A percentile compares a stretch with the other conserved stretches of the same genome.
These are phyloP conservation scores for Hypsopygia costalis DNA, from an alignment of 2,888 invertebrate genomes.

Conservation along the genomic window DNA sequence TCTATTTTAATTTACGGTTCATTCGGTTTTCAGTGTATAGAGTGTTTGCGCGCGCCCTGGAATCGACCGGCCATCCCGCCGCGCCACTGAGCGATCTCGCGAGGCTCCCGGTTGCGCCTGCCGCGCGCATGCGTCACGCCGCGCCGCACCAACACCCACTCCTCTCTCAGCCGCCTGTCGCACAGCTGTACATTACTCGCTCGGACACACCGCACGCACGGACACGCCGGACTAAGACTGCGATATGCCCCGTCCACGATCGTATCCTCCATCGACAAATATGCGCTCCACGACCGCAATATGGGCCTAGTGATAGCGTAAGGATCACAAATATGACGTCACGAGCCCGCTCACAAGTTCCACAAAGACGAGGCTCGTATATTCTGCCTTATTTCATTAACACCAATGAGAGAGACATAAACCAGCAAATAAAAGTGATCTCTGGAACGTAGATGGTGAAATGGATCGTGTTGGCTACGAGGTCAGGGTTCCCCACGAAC, in stretches of 20 bases:
- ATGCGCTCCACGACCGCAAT: conserved; percentile 19
- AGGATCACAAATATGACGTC: conserved; percentile 46
- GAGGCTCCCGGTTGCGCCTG: conserved; percentile 51
- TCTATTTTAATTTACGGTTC: conserved; percentile 42
- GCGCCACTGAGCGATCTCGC: conserved; percentile 70
- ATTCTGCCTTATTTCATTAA: conserved; percentile 30
- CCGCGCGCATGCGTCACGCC: conserved; percentile 55
- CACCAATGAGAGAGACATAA: conserved; percentile 28
- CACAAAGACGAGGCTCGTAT: conserved; percentile 22
- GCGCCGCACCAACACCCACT: conserved; percentile 11
- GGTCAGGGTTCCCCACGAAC: background rate
- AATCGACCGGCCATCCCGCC: conserved; percentile 76
- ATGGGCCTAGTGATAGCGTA: conserved; percentile 33
- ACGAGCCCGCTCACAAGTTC: conserved; percentile 25
- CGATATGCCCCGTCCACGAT: conserved; percentile 32
- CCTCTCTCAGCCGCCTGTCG: conserved; percentile 13
- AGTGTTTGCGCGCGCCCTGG: conserved; percentile 56
- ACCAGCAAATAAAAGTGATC: conserved; percentile 30
- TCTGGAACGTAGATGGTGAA: conserved; percentile 9
- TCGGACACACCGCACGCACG: conserved; percentile 12
- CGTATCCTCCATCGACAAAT: conserved; percentile 20
- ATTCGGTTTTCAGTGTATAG: conserved; percentile 36
- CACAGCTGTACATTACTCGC: conserved; percentile 7
- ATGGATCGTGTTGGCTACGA: background rate
- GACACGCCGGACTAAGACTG: conserved; percentile 5